Evolutionary conservation across 2,113 vertebrate species (phyloP).

Genomic region (Pollimyrus isidori): DNA sequence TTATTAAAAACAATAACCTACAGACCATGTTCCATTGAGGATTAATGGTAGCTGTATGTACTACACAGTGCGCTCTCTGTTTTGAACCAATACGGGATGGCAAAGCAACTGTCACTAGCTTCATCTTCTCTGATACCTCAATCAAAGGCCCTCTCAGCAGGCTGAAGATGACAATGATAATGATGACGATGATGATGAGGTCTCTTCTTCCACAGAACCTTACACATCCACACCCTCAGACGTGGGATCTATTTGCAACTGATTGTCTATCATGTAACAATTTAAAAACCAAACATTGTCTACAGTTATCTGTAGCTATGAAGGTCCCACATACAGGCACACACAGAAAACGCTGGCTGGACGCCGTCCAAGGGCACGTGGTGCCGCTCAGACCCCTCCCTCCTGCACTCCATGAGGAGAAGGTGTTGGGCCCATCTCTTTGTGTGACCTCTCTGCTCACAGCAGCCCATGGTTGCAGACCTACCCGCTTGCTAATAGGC

Average conservation of each 20-base stretch:
- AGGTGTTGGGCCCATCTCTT: conserved; percentile 19
- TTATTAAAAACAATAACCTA: neutral
- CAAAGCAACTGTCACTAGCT: neutral
- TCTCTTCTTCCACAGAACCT: neutral
- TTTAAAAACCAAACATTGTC: neutral
- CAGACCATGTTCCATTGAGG: neutral
- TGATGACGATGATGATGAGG: neutral
- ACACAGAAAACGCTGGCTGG: neutral
- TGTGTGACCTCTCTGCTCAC: conserved; percentile 31
- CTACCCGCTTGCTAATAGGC: neutral
- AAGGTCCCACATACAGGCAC: neutral
- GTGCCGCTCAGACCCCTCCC: neutral
- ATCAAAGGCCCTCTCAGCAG: neutral
- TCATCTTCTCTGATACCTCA: neutral
- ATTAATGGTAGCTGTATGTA: neutral
- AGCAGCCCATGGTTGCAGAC: conserved; percentile 33
- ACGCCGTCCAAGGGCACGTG: neutral
- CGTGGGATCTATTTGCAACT: neutral
- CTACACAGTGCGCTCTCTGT: neutral
- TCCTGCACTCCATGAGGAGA: neutral
- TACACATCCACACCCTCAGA: neutral
- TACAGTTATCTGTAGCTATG: neutral
- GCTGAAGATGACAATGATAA: neutral
- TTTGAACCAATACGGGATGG: neutral
- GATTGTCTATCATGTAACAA: neutral